Evolutionary conservation across 1,140 invertebrate species (phyloP).

Genomic region (Drosophila nikananu): DNA sequence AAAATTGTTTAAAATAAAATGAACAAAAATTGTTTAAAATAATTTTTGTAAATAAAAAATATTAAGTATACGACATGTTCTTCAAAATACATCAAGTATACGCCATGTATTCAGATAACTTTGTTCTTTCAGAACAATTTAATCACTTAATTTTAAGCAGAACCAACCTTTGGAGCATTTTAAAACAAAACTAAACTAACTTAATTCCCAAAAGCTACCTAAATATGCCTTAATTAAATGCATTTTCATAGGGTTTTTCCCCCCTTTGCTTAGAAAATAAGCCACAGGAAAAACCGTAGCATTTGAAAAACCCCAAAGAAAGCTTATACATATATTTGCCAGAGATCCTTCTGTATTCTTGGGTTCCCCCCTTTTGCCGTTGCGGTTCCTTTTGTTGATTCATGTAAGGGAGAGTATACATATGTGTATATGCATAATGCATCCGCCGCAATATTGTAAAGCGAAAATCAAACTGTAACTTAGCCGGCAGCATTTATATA

Average conservation of each 20-base stretch:
- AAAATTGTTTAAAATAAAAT: no score
- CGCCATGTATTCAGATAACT: not conserved
- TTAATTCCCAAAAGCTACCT: not conserved
- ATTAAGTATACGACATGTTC: conserved; percentile 5
- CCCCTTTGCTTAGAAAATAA: not conserved
- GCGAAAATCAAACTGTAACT: conserved; percentile 48
- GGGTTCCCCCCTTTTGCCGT: not conserved
- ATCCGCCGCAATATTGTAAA: conserved; percentile 33
- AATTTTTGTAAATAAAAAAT: no score
- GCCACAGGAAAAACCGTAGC: not conserved
- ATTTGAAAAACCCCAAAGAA: conserved; percentile 1
- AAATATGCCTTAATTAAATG: not conserved
- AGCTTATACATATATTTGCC: conserved; percentile 20
- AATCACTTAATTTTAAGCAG: not conserved
- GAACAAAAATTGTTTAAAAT: no score
- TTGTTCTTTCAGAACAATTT: not conserved
- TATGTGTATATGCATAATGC: conserved; percentile 34
- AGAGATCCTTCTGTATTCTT: conserved; percentile 12
- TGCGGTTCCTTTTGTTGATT: conserved; percentile 38
- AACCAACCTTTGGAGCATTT: not conserved
- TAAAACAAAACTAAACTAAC: not conserved
- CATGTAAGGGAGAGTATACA: not conserved
- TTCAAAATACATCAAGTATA: conserved; percentile 4
- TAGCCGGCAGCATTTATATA: conserved; percentile 16
- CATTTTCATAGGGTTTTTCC: conserved; percentile 6